Conservation (phyloP, 1,140 invertebrate genomes). For the Prorops nasuta region DNA sequence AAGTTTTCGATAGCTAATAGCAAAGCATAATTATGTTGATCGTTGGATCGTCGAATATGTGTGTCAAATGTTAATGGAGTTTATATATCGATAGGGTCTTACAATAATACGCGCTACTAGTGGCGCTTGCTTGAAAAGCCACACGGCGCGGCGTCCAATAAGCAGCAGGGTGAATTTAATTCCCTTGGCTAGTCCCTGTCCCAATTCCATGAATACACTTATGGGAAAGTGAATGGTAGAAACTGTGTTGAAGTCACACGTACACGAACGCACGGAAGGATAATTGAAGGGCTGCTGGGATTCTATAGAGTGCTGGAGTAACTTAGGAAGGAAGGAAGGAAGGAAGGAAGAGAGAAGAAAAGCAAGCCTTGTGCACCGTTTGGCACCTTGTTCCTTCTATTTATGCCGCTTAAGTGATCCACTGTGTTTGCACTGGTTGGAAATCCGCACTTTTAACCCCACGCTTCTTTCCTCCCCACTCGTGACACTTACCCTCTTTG, state of each 20-base stretch:
- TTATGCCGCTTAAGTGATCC: conserved; percentile 6
- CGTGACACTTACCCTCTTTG: background rate
- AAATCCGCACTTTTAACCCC: background rate
- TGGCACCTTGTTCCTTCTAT: conserved; percentile 8
- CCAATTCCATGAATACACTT: conserved; percentile 42
- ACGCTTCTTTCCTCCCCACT: background rate
- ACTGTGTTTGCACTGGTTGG: background rate
- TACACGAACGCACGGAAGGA: too few species aligned
- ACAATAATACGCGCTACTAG: conserved; percentile 24
- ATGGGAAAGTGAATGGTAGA: too few species aligned
- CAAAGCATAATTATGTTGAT: too few species aligned
- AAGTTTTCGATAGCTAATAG: too few species aligned
- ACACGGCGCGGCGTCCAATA: conserved; percentile 30
- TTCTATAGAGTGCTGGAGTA: too few species aligned
- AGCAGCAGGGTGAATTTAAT: conserved; percentile 48
- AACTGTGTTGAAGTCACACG: too few species aligned
- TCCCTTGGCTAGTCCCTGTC: conserved; percentile 30
- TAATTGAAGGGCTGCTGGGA: too few species aligned
- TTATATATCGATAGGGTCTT: too few species aligned
- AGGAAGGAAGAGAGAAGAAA: too few species aligned
- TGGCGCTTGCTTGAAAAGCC: conserved; percentile 29
- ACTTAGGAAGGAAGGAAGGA: too few species aligned
- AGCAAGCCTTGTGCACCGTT: background rate
- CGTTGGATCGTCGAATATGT: too few species aligned
- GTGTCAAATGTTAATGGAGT: too few species aligned